phyloP scores from a whole-genome alignment of 2,888 invertebrate genomes.

The Deroplatys truncata region DNA sequence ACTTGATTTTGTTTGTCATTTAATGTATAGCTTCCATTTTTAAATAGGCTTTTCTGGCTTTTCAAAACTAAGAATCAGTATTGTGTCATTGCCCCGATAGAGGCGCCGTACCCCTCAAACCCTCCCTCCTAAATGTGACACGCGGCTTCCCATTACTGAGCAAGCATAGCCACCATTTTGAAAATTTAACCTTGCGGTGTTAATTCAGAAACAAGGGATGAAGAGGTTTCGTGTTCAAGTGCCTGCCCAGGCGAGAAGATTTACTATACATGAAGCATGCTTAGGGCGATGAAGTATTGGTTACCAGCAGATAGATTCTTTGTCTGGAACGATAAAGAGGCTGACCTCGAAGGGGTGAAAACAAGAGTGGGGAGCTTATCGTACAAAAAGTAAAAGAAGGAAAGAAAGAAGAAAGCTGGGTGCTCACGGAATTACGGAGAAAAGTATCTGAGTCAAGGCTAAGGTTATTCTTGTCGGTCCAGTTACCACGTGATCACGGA shows the following conservation, averaged over 20 bases:
- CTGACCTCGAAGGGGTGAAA: neutral
- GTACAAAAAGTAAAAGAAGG: neutral
- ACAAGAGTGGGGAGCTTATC: neutral
- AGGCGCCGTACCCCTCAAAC: too few relatives aligned
- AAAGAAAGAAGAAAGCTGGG: neutral
- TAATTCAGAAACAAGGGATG: neutral
- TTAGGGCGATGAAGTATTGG: neutral
- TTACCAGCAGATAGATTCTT: neutral
- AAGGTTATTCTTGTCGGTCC: neutral
- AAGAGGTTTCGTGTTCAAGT: neutral
- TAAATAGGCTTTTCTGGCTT: too few relatives aligned
- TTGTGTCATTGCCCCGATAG: too few relatives aligned
- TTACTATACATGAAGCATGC: neutral
- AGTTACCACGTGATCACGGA: neutral
- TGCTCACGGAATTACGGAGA: neutral
- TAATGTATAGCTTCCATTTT: too few relatives aligned
- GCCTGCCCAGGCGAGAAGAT: neutral
- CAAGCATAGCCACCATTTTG: too few relatives aligned
- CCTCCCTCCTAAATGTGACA: too few relatives aligned
- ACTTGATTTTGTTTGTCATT: too few relatives aligned
- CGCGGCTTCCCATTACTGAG: too few relatives aligned
- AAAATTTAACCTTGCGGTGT: neutral
- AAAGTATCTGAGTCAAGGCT: neutral
- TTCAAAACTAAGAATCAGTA: too few relatives aligned
- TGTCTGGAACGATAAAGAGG: neutral